A percentile compares a stretch with the other conserved stretches of the same genome.
phyloP scores from a whole-genome alignment of 2,113 vertebrate genomes.

The Eurypyga helias region DNA sequence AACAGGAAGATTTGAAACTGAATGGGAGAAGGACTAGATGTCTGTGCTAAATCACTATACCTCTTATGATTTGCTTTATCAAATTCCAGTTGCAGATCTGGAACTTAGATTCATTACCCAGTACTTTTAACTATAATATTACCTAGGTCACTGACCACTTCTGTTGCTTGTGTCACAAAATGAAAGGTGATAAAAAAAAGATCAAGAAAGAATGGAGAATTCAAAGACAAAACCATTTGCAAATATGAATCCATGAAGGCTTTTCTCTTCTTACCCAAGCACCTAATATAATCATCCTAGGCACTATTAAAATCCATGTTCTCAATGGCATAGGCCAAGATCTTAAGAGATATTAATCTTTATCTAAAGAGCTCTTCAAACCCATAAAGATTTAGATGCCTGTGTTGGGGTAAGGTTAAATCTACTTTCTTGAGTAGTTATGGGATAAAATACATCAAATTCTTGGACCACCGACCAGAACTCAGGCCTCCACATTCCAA shows the following conservation, averaged over 20 bases:
- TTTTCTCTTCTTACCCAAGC: not conserved
- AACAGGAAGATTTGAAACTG: not conserved
- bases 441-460: not conserved
- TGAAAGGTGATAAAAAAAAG: not conserved
- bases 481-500: not conserved
- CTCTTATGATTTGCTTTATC: not conserved
- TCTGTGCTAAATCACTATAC: not conserved
- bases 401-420: not conserved
- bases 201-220: not conserved
- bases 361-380: not conserved
- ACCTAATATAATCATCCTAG: not conserved
- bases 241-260: not conserved
- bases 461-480: not conserved
- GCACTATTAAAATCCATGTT: not conserved
- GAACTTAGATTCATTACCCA: not conserved
- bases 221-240: not conserved
- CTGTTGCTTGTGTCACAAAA: not conserved
- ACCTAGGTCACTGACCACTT: not conserved
- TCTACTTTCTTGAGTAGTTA: not conserved
- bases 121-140: not conserved
- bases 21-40: not conserved
- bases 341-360: not conserved
- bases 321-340: not conserved
- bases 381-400: not conserved
- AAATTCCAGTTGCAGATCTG: not conserved